Evolutionary conservation across 2,797 vertebrate species (phyloP).

Genomic region (Mormyrus hasselquistii): DNA sequence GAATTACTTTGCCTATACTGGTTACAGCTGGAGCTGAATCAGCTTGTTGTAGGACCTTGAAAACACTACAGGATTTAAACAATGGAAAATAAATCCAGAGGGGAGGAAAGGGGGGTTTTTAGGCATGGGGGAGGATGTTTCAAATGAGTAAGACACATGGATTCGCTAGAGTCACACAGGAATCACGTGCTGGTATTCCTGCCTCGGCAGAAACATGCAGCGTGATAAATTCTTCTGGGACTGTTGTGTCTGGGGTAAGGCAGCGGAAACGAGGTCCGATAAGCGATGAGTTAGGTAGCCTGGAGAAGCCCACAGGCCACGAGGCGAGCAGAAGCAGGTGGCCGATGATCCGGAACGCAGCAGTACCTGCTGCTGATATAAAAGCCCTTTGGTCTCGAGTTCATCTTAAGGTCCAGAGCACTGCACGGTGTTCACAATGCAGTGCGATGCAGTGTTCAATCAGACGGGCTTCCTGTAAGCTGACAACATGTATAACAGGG

Average conservation of each 20-base stretch:
- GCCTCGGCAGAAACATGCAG: background rate
- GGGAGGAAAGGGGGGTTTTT: background rate
- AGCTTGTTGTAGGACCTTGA: conserved; percentile 8
- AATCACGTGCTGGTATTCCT: background rate
- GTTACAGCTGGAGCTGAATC: background rate
- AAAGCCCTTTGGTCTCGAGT: background rate
- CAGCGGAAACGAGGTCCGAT: background rate
- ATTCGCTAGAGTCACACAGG: background rate
- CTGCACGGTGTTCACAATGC: background rate
- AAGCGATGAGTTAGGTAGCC: background rate
- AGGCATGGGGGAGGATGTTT: background rate
- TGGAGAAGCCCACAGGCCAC: background rate
- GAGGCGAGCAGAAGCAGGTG: background rate
- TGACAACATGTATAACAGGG: background rate
- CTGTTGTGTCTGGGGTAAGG: background rate
- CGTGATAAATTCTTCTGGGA: background rate
- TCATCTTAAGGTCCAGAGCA: background rate
- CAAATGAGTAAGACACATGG: background rate
- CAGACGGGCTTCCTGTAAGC: background rate
- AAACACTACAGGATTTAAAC: background rate
- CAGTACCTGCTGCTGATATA: background rate
- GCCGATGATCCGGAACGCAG: background rate
- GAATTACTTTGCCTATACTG: background rate
- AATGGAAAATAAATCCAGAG: conserved; percentile 1
- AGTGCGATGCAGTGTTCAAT: background rate